Conservation (phyloP, 2,797 vertebrate species). For the Erithacus rubecula region DNA sequence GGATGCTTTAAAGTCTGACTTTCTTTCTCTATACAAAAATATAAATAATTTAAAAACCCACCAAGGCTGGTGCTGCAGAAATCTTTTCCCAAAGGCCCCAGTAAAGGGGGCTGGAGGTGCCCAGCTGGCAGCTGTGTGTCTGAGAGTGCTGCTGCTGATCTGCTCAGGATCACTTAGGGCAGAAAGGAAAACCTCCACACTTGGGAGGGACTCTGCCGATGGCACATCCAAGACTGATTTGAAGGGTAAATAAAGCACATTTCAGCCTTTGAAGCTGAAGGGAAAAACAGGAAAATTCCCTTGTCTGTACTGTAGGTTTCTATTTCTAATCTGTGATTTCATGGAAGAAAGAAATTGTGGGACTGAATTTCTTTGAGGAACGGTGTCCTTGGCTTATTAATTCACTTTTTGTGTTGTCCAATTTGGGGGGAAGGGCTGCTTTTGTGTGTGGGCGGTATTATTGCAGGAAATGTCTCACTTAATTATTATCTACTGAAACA, state of each 20-base stretch:
- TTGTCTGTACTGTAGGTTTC: background rate
- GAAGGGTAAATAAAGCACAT: background rate
- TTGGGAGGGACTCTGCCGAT: background rate
- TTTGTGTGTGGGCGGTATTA: background rate
- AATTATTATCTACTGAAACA: slow-evolving; percentile 6
- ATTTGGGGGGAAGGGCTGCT: background rate
- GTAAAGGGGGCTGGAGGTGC: background rate
- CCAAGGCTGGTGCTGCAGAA: background rate
- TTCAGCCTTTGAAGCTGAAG: background rate
- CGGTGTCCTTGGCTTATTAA: background rate
- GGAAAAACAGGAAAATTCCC: background rate
- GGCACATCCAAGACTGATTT: background rate
- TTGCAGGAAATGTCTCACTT: slow-evolving; percentile 51
- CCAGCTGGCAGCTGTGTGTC: background rate
- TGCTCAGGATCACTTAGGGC: background rate
- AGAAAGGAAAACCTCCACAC: background rate
- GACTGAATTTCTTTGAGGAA: background rate
- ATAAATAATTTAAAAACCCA: background rate
- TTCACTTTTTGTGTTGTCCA: background rate
- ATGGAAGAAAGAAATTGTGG: background rate
- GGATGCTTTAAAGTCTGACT: accelerated
- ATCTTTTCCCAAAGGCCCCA: background rate
- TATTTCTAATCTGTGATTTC: background rate
- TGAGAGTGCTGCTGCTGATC: background rate
- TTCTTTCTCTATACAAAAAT: background rate